phyloP scores from a whole-genome alignment of 2,797 vertebrate species.

The Australoheros facetus region DNA sequence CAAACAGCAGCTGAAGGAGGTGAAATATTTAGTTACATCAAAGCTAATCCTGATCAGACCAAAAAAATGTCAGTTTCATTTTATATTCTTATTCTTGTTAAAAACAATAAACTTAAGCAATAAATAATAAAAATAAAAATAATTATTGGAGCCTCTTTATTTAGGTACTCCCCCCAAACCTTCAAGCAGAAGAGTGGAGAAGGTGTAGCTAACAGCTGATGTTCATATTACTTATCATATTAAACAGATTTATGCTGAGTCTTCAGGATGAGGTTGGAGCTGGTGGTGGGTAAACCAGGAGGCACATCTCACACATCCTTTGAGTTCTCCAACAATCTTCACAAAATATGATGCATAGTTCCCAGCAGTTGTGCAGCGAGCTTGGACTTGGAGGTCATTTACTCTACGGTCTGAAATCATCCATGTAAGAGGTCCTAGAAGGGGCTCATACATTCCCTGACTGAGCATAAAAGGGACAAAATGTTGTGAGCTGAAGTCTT shows the following conservation, averaged over 20 bases:
- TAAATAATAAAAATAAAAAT: too few species aligned
- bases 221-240: background rate
- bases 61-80: background rate
- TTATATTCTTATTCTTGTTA: background rate
- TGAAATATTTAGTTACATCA: background rate
- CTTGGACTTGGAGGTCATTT: background rate
- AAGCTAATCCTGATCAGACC: background rate
- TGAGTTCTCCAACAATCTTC: rapidly evolving
- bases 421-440: background rate
- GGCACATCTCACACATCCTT: background rate
- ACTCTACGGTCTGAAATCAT: background rate
- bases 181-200: background rate
- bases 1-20: background rate
- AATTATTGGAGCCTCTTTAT: background rate
- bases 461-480: too few species aligned
- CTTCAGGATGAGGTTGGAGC: background rate
- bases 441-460: background rate
- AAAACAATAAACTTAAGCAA: background rate
- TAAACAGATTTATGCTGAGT: background rate
- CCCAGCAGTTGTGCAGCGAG: background rate
- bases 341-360: background rate
- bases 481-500: too few species aligned
- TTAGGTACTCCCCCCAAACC: background rate
- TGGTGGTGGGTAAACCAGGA: background rate
- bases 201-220: background rate